Evolutionary conservation across 2,888 invertebrate species (phyloP).

Genomic region (Scaptomyza parva): DNA sequence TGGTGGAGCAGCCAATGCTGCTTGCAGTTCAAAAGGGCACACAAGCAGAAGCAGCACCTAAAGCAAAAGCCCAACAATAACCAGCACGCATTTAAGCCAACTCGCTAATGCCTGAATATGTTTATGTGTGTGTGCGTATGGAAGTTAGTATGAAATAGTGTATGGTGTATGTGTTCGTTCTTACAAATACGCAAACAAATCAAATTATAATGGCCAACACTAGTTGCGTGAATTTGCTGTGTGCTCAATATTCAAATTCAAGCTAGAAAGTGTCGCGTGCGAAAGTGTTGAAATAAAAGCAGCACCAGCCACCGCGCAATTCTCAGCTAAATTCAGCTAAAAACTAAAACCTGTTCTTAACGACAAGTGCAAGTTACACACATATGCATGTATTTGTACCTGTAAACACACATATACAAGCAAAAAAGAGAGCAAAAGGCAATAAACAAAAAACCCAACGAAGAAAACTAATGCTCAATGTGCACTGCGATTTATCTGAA

Average conservation of each 20-base stretch:
- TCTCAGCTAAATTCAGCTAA: constrained; percentile 40
- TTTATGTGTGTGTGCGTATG: constrained; percentile 27
- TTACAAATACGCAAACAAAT: constrained; percentile 51
- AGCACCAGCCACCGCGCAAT: constrained; percentile 37
- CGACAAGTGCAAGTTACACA: constrained; percentile 69
- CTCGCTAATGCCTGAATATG: constrained; percentile 33
- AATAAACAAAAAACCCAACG: constrained; percentile 60
- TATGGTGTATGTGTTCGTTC: constrained; percentile 37
- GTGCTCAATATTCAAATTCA: constrained; percentile 68
- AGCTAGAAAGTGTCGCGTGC: constrained; percentile 78
- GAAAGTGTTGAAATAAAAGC: constrained; percentile 71
- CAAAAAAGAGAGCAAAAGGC: constrained; percentile 56
- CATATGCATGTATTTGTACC: constrained; percentile 15
- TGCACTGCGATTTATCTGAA: constrained; percentile 42
- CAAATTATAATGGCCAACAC: constrained; percentile 49
- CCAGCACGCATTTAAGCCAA: constrained; percentile 60
- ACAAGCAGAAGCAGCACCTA: constrained; percentile 38
- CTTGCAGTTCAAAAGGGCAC: constrained; percentile 77
- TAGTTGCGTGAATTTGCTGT: constrained; percentile 34
- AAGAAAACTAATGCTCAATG: constrained; percentile 59
- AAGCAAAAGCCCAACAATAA: constrained; percentile 43
- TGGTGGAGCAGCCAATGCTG: constrained; percentile 59
- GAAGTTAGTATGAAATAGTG: constrained; percentile 6
- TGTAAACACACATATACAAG: constrained; percentile 16
- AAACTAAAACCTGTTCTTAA: constrained; percentile 73